Percentiles rank a stretch among this genome's conserved stretches.
Evolutionary conservation across 2,797 vertebrate genomes (phyloP).

Genomic region (Tragopan temminckii): DNA sequence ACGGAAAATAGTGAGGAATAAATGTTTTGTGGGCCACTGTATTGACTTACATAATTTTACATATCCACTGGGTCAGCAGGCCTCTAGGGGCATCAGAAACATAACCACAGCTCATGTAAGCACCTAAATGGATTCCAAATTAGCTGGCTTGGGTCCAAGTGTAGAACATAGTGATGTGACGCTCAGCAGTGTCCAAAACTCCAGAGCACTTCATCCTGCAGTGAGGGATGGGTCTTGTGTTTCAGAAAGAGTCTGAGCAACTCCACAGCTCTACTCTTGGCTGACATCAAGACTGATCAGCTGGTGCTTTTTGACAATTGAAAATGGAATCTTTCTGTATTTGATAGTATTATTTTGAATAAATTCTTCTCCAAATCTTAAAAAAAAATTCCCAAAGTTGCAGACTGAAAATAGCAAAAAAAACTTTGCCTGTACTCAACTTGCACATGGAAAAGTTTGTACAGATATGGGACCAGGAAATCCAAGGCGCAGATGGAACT

Average conservation of each 20-base stretch:
- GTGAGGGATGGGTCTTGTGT: background rate
- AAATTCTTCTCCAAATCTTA: background rate
- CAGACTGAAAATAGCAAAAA: background rate
- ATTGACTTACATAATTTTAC: background rate
- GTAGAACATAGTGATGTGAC: background rate
- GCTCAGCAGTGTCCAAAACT: too few species aligned
- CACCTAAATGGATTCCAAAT: background rate
- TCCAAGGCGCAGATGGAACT: too few species aligned
- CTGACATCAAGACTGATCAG: fast-evolving
- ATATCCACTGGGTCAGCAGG: background rate
- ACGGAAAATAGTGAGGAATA: background rate
- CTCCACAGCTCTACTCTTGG: background rate
- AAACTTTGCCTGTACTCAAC: fast-evolving
- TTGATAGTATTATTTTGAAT: background rate
- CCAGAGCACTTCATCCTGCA: fast-evolving
- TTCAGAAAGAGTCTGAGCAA: background rate
- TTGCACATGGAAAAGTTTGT: background rate
- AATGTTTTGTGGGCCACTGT: background rate
- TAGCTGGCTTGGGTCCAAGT: background rate
- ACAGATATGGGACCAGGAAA: too few species aligned
- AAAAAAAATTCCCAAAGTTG: background rate
- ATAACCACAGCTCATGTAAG: background rate
- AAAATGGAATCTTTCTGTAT: background rate
- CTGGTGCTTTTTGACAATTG: background rate
- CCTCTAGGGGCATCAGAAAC: background rate